phyloP scores from a whole-genome alignment of 1,140 invertebrate genomes.

The Drosophila aff. region DNA sequence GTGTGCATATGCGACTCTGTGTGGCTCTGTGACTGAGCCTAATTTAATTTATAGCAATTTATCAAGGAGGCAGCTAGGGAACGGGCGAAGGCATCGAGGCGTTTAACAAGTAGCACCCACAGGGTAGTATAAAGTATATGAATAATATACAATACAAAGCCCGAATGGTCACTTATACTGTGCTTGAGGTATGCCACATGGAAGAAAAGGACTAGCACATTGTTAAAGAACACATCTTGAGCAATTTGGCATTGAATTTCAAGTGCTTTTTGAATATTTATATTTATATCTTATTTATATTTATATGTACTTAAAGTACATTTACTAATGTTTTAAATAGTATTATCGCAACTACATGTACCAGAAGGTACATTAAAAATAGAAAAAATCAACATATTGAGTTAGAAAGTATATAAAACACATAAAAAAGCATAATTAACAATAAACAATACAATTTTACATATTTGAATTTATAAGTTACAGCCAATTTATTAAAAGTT shows the following conservation, averaged over 20 bases:
- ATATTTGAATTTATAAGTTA: too few species aligned
- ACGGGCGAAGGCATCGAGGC: constrained; percentile 61
- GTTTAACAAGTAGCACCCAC: constrained; percentile 59
- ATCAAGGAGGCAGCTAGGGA: constrained; percentile 54
- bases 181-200: not conserved
- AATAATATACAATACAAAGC: not conserved
- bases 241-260: not conserved
- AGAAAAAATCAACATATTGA: too few species aligned
- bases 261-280: not conserved
- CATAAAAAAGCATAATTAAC: too few species aligned
- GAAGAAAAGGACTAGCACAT: too few species aligned
- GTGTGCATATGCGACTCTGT: constrained; percentile 30
- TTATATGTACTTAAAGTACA: too few species aligned
- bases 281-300: too few species aligned
- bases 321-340: not conserved
- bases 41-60: constrained; percentile 81
- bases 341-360: not conserved
- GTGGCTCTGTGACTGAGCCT: constrained; percentile 53
- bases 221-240: not conserved
- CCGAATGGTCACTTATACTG: constrained; percentile 18
- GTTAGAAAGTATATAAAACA: not conserved
- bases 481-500: too few species aligned
- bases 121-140: constrained; percentile 1
- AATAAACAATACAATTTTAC: too few species aligned
- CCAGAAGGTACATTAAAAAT: too few species aligned